Evolutionary conservation across 2,888 invertebrate species (phyloP), one percentile per base, ranked within the genome.

Genomic region (Sesia bembeciformis): DNA sequence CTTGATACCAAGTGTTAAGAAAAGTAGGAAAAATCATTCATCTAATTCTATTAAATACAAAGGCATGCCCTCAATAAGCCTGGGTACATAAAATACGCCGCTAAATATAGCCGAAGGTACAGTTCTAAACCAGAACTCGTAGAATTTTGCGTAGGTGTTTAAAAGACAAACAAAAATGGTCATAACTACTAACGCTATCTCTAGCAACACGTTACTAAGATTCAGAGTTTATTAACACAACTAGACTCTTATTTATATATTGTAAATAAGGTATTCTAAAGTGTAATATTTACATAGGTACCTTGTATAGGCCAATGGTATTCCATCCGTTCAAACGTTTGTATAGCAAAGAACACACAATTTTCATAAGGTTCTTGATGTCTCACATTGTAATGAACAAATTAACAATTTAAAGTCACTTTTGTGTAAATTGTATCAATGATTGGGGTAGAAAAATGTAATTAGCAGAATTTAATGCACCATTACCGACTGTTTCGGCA

Each of bases 281-380:
- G 23, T 23, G 5, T 50, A 39, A 39, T 50, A 50, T 50, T 50
- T 52, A 40, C 62, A 57, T 64, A 77, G 83, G 66, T 66, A 85
- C 85, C 74, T 71, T 73, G 72, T 74, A 71, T 62, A 76, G 66
- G 64, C 67, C 62, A 68, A 70, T 64, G 66, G 72, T 74, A 80
- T 80, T 81, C 84, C 83, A 83, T 81, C 71, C 81, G 75, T 68
- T 64, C 61, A 68, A 67, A 59, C 66, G 67, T 61, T 67, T 69
- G 58, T 61, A 60, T 51, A 63, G 57, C 54, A 68, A 61, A 56
- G 67, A 53, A 55, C 60, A 56, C 50, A 63, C 61, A 60, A 62
- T 68, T 66, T 63, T 70, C 70, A 70, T 66, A 61, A 39, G 63
- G 63, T 56, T 50, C 43, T 54, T 52, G 51, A 57, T 43, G 53